Evolutionary conservation across 1,140 invertebrate genomes (phyloP), one percentile per base, ranked within the genome.

Genomic region (Leptoteleia sp.): DNA sequence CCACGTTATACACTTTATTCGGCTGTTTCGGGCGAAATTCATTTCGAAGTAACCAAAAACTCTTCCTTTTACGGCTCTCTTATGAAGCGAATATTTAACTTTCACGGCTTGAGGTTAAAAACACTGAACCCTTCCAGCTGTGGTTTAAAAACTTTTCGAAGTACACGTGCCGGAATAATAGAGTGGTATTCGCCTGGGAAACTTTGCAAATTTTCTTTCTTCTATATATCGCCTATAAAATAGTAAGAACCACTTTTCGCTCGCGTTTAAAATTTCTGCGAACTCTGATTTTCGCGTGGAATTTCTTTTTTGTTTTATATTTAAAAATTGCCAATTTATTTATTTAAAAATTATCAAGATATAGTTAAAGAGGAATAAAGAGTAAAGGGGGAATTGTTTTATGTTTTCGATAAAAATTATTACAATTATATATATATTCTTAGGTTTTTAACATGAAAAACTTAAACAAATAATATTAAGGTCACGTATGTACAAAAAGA

Each of bases 81-180:
- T 81, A 84, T 82, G 83, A 85, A 83, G 78, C 83, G 84, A 83
- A 85, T 85, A 85, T 84, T 84, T 84, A 86, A 85, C 79, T 85
- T 87, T 85, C 75, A 85, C 80, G 82, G 81, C 79, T 83, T 80
- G 81, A 82, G 84, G 85, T 87, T 87, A 87, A 87, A 87, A 87
- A 86, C 83, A 80, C 82, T 85, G 85, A 86, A 84, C 84, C 77
- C 81, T 78, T 78, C 81, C 72, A 62, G 81, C 82, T 81, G 80
- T 82, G 84, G 81, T 85, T 87, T 86, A 81, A 84, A 86, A 87
- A 87, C 78, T 86, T 86, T 62, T 73, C 47, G 45, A 81, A 83
- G 75, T 75, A 83, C 68, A 78, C 76, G 68, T 61, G 76, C 62
- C 33, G 52, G 62, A 80, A 81, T 82, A 83, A 84, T 84, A 81